These are phyloP conservation scores for Lymantria dispar DNA, from an alignment of 2,888 invertebrate genomes.

Conservation along the genomic window DNA sequence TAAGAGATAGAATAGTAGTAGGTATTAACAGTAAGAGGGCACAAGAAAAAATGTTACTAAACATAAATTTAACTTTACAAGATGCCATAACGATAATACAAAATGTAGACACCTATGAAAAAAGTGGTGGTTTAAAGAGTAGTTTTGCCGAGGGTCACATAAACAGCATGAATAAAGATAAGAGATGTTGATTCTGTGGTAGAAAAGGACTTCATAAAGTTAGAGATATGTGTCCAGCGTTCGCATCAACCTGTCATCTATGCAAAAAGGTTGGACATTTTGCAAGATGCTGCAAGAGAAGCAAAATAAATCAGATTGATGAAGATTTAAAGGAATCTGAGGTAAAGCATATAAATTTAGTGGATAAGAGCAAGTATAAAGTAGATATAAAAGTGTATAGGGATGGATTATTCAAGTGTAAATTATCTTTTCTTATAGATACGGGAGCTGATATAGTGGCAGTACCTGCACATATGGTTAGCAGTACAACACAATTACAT, in stretches of 20 bases:
- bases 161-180: neutral
- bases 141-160: neutral
- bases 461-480: neutral
- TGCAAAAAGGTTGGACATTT: neutral
- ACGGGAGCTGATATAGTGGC: neutral
- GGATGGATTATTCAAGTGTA: neutral
- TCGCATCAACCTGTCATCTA: neutral
- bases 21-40: neutral
- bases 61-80: neutral
- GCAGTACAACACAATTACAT: too few species aligned
- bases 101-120: neutral
- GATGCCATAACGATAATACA: neutral
- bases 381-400: neutral
- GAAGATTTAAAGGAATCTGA: neutral
- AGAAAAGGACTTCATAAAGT: neutral
- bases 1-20: neutral
- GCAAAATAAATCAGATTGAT: slow-evolving; percentile 14
- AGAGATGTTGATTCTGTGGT: neutral
- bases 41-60: neutral
- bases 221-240: too few species aligned
- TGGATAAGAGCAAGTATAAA: neutral
- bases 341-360: neutral
- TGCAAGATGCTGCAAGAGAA: slow-evolving; percentile 13
- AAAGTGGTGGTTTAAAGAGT: neutral
- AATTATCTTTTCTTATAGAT: neutral